phyloP scores from a whole-genome alignment of 1,140 invertebrate genomes.

The Episyrphus balteatus region DNA sequence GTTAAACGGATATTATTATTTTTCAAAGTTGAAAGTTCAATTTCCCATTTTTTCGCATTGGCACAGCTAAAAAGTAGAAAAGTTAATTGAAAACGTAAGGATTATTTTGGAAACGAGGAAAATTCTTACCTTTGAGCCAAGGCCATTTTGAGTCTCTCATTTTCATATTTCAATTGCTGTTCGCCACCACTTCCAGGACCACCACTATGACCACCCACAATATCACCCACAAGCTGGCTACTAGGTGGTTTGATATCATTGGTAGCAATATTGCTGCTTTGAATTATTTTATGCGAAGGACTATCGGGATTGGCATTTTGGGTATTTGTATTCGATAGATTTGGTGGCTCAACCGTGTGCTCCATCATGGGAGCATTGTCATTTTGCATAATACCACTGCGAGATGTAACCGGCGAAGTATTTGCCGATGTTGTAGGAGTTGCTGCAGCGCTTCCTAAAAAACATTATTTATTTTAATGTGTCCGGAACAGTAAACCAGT shows the following conservation, averaged over 20 bases:
- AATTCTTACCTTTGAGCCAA: constrained; percentile 79
- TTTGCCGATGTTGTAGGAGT: constrained; percentile 75
- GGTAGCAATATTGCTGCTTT: not conserved
- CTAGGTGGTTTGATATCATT: not conserved
- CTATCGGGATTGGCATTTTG: constrained; percentile 37
- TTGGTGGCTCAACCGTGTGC: constrained; percentile 41
- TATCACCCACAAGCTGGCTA: constrained; percentile 5
- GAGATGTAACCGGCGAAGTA: constrained; percentile 66
- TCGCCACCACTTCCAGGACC: constrained; percentile 47
- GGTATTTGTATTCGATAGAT: constrained; percentile 32
- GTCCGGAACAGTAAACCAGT: no score
- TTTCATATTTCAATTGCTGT: constrained; percentile 93
- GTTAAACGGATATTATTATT: constrained; percentile 92
- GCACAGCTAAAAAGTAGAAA: constrained; percentile 60
- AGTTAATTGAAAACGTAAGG: not conserved
- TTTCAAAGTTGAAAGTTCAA: constrained; percentile 90
- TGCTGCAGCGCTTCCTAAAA: constrained; percentile 51
- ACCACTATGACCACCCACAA: constrained; percentile 31
- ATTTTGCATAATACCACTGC: constrained; percentile 43
- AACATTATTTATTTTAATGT: not conserved
- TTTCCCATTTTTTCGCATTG: constrained; percentile 97
- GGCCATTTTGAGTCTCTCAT: constrained; percentile 89
- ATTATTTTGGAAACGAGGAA: not conserved
- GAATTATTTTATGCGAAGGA: constrained; percentile 30
- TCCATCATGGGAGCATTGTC: constrained; percentile 34